Evolutionary conservation across 2,888 invertebrate genomes (phyloP), one percentile per base, ranked within the genome.

Genomic region (Meteorus colon): DNA sequence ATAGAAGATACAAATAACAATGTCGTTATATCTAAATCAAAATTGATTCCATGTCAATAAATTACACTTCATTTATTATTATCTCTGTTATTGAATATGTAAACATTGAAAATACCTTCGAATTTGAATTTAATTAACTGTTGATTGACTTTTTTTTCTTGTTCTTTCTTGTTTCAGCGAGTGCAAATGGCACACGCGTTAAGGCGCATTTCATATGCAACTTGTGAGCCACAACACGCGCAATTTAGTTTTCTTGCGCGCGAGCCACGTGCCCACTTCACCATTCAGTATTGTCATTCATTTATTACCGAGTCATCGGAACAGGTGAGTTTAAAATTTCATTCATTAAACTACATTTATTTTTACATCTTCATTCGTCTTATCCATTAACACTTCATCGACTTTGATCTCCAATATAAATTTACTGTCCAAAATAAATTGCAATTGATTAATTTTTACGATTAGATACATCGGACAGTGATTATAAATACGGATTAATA

Each of bases 111-210:
- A 16, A n/a, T 5, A 16, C 10, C 3, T 8, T 59, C 8, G 4
- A 19, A 59, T 59, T 59, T 59, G 5, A 24, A 24, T 59, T 12
- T 12, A 59, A 59, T 6, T 4, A 59, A 59, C 8, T 12, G 2
- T 8, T 41, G 12, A 41, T 12, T 8, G 8, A 41, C 0, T 4
- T 41, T 24, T 67, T 29, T 29, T 66, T 69, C 24, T 45, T 68
- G 29, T 37, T 70, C 68, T 74, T 72, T 74, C 79, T 82, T 86
- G 81, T 92, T 92, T 1, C 92, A 95, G 95, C 92, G 92, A 88
- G 94, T 95, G 90, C 94, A 94, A 90, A 96, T 96, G 96, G 94
- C 94, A 85, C 96, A 96, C 91, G 94, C 94, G 89, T 91, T 96
- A 86, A 93, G 95, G 84, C 93, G 96, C 89, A 95, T 96, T 86